Evolutionary conservation across 2,797 vertebrate species (phyloP).

Genomic region (Urocyon cinereoargenteus): DNA sequence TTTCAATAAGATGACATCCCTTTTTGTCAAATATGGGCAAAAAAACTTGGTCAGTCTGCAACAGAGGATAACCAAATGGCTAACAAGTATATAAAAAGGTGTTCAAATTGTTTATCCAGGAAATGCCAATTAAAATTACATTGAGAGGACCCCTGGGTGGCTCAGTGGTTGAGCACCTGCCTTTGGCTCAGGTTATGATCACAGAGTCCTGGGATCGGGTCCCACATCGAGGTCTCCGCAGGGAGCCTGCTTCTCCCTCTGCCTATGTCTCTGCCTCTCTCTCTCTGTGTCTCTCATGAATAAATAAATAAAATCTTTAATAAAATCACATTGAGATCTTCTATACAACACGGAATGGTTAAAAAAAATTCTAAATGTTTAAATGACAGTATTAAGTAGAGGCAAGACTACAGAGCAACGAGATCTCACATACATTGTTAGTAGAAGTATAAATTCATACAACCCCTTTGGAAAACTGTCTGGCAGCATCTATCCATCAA

Average conservation of each 20-base stretch:
- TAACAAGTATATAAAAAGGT: background rate
- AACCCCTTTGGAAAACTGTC: background rate
- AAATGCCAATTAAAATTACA: conserved; percentile 18
- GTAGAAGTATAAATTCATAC: background rate
- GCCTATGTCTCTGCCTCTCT: too few relatives aligned
- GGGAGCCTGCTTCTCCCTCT: too few relatives aligned
- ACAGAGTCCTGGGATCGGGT: too few relatives aligned
- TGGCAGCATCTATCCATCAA: background rate
- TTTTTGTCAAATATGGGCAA: background rate
- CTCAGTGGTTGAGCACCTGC: too few relatives aligned
- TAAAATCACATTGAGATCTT: background rate
- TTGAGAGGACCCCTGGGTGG: background rate
- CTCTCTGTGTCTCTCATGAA: too few relatives aligned
- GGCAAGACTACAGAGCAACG: background rate
- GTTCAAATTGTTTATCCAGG: background rate
- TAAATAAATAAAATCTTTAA: too few relatives aligned
- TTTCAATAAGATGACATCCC: background rate
- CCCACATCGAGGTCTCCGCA: too few relatives aligned
- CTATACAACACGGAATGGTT: background rate
- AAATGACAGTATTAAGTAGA: background rate
- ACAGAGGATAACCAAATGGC: background rate
- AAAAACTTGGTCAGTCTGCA: conserved; percentile 11
- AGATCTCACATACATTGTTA: background rate
- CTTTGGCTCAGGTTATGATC: too few relatives aligned
- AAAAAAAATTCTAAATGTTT: background rate